Evolutionary conservation across 2,888 invertebrate genomes (phyloP).

Genomic region (Panopea generosa): DNA sequence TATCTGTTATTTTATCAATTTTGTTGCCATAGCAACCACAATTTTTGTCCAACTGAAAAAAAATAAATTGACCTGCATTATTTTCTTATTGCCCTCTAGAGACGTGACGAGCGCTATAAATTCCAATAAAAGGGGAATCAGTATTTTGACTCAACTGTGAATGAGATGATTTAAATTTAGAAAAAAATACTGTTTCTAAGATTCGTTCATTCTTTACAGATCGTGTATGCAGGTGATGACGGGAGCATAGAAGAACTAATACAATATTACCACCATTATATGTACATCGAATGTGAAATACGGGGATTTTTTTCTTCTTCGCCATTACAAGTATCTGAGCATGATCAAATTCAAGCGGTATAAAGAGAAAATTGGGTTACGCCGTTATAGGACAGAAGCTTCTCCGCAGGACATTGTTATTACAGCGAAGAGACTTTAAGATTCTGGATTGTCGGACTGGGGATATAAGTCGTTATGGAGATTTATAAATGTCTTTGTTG

Average conservation of each 20-base stretch:
- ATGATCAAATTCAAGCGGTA: conserved; percentile 3
- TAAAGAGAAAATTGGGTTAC: conserved; percentile 1
- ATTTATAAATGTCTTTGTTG: conserved; percentile 6
- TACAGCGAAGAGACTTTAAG: background rate
- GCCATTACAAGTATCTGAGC: conserved; percentile 9
- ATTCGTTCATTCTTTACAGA: background rate
- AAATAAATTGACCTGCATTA: too few relatives aligned
- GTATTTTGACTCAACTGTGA: too few relatives aligned
- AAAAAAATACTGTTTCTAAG: too few relatives aligned
- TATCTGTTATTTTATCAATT: too few relatives aligned
- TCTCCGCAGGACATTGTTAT: background rate
- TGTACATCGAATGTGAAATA: conserved; percentile 13
- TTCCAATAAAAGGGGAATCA: too few relatives aligned
- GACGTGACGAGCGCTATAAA: too few relatives aligned
- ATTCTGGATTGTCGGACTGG: background rate
- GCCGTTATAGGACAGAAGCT: background rate
- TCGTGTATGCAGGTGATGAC: background rate
- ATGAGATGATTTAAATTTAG: too few relatives aligned
- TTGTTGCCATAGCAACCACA: too few relatives aligned
- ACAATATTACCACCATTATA: conserved; percentile 1
- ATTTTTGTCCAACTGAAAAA: too few relatives aligned
- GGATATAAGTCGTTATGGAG: conserved; percentile 29
- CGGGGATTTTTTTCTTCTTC: conserved; percentile 11
- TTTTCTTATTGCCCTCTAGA: too few relatives aligned
- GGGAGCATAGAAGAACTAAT: conserved; percentile 1